Evolutionary conservation across 2,797 vertebrate genomes (phyloP), one percentile per base, ranked within the genome.

Genomic region (Poecilia wingei): DNA sequence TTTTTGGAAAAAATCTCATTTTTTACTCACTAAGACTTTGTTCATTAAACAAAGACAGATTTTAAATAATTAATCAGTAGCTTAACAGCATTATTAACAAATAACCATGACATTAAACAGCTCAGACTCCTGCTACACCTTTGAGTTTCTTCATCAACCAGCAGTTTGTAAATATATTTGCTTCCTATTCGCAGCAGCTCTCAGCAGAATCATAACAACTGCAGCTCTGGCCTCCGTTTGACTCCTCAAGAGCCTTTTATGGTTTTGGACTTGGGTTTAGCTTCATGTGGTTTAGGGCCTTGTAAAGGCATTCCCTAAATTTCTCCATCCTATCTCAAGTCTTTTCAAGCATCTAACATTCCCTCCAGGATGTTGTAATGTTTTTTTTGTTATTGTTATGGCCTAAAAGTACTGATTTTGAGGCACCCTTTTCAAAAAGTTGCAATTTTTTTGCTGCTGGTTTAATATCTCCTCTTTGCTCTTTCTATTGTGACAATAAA

Each of bases 221-320:
- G 66, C 41, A 69, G 36, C 66, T n/a, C 41, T 25, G n/a, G 39
- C 64, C 36, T 68, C 22, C 57, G 75, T 83, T 79, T 28, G 71
- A 39, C 64, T 33, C 55, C 78, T 86, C 31, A 64, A 79, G 86
- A 46, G 41, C 55, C 57, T 2, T 87, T 89, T 85, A 77, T 80
- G 82, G 76, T 61, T 75, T 88, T 76, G 74, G 88, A 69, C 61
- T 72, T 36, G 59, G 31, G 59, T 20, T 64, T 59, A 5, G 55
- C 28, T 61, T 66, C 16, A 39, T 66, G 61, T 22, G 61, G 4
- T 51, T 51, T 3, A 66, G 14, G 28, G 33, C 33, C 28, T 66
- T 66, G 61, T 36, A 66, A 33, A 64, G 14, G 16, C 14, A 66
- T 66, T 66, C 33, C 28, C n/a, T 36, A 36, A 20, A 36, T 64